These are phyloP conservation scores for Trissolcus japonicus DNA, from an alignment of 2,888 invertebrate genomes.

Conservation along the genomic window DNA sequence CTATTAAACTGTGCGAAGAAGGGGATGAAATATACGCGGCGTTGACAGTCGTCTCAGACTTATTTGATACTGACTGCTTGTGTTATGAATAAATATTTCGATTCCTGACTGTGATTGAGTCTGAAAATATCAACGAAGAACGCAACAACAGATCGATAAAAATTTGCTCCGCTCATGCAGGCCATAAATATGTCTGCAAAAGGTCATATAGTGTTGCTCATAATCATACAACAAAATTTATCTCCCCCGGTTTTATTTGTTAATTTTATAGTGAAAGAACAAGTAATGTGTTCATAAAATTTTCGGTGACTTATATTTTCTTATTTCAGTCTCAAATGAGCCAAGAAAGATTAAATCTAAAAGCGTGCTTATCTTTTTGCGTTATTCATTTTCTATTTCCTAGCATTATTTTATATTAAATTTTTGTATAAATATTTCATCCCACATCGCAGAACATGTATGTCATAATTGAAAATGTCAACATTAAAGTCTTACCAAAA, in stretches of 20 bases:
- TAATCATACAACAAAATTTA: constrained; percentile 29
- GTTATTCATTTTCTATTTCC: neutral
- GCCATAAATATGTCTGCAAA: constrained; percentile 71
- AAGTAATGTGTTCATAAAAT: constrained; percentile 6
- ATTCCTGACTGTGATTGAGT: constrained; percentile 66
- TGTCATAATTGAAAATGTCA: no score
- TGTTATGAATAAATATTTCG: constrained; percentile 72
- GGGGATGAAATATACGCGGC: neutral
- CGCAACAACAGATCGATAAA: constrained; percentile 72
- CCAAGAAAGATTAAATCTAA: constrained; percentile 1
- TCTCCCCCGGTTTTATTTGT: constrained; percentile 16
- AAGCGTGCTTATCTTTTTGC: neutral
- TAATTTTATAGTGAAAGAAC: constrained; percentile 17
- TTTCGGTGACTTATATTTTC: constrained; percentile 6
- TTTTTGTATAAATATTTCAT: no score
- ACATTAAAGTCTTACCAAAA: no score
- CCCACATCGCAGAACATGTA: no score
- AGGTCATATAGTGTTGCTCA: constrained; percentile 61
- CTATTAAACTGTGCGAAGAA: constrained; percentile 29
- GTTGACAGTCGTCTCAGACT: constrained; percentile 67
- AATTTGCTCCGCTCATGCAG: constrained; percentile 65
- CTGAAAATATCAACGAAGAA: constrained; percentile 58
- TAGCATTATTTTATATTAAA: neutral
- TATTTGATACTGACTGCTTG: constrained; percentile 62
- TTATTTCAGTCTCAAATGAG: neutral